Percentiles rank a stretch among this genome's conserved stretches.
Evolutionary conservation across 2,797 vertebrate genomes (phyloP).

Genomic region (Lindbergichthys nudifrons): DNA sequence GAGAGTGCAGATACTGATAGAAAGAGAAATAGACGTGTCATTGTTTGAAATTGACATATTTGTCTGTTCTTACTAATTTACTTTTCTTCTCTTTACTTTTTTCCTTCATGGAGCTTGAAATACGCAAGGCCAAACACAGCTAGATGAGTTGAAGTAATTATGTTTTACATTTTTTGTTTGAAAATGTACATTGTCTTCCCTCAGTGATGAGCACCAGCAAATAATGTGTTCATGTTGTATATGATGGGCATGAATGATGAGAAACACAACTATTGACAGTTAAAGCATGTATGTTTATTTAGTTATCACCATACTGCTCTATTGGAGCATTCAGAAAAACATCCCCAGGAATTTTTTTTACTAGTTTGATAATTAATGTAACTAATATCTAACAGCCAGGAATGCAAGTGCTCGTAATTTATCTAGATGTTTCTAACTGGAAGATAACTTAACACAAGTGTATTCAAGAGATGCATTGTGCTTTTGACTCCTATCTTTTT

Average conservation of each 20-base stretch:
- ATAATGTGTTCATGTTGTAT: not conserved
- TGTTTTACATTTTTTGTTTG: not conserved
- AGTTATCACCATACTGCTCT: not conserved
- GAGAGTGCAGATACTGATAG: not conserved
- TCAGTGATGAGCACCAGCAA: too few relatives aligned
- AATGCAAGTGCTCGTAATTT: not conserved
- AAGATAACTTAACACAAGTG: not conserved
- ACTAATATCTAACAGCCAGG: not conserved
- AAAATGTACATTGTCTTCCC: too few relatives aligned
- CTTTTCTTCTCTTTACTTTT: not conserved
- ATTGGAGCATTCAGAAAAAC: too few relatives aligned
- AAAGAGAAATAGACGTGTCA: conserved; percentile 6
- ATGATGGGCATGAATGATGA: not conserved
- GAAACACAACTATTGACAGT: not conserved
- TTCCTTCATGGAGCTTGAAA: not conserved
- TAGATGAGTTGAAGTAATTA: too few relatives aligned
- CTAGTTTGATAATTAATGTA: not conserved
- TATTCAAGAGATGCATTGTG: not conserved
- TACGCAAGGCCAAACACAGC: not conserved
- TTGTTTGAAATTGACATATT: conserved; percentile 29
- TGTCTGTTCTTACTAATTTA: conserved; percentile 13
- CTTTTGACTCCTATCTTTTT: not conserved
- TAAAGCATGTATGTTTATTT: not conserved
- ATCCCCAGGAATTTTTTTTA: not conserved
- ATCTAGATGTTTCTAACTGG: not conserved